Evolutionary conservation across 1,140 invertebrate genomes (phyloP).

Genomic region (Cydia fagiglandana): DNA sequence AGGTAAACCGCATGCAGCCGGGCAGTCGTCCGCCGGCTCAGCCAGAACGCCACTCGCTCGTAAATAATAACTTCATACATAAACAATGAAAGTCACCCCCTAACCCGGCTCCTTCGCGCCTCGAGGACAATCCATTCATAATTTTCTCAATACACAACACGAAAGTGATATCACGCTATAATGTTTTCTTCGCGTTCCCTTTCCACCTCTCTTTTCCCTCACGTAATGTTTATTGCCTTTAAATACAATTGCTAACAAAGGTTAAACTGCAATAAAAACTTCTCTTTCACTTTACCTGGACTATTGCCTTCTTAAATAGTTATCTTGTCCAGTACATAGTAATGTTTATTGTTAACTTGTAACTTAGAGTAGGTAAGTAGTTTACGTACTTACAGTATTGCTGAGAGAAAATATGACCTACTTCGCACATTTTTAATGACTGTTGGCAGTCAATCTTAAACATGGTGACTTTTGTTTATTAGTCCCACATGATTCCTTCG

Average conservation of each 20-base stretch:
- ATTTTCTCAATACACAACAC: constrained; percentile 46
- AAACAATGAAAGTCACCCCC: constrained; percentile 58
- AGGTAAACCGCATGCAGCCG: background rate
- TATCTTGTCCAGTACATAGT: background rate
- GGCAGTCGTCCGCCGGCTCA: constrained; percentile 6
- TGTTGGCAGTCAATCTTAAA: background rate
- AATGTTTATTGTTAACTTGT: background rate
- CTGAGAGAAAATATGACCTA: background rate
- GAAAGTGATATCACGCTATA: constrained; percentile 47
- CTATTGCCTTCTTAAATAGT: background rate
- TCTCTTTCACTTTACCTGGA: background rate
- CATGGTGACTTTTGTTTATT: background rate
- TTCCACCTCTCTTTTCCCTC: background rate
- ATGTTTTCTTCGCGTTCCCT: constrained; percentile 25
- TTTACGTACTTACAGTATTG: background rate
- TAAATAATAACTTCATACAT: constrained; percentile 73
- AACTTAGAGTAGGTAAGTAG: background rate
- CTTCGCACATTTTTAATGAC: too few relatives aligned
- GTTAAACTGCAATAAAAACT: constrained; percentile 11
- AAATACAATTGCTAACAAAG: constrained; percentile 20
- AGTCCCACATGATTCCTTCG: background rate
- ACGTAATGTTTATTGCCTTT: constrained; percentile 5
- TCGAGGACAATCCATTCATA: constrained; percentile 49
- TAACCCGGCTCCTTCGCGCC: constrained; percentile 41
- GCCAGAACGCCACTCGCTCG: constrained; percentile 42